Base-by-base conservation (phyloP, 2,113 vertebrate genomes). In the Sinocyclocheilus rhinocerous region DNA sequence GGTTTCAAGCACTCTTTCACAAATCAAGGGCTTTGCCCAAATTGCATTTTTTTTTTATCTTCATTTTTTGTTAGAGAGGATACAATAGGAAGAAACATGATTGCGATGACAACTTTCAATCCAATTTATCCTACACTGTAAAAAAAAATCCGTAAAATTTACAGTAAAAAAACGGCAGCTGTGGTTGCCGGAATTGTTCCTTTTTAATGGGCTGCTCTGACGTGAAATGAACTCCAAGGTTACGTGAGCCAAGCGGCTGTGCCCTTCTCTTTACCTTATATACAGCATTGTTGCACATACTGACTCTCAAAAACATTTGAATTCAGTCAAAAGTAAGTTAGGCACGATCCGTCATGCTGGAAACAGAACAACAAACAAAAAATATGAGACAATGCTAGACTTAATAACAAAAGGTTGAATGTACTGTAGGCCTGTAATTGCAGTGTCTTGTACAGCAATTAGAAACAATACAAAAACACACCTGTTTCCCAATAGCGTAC, bases 1-100 rank as follows among this genome's bases (percentile, higher is more conserved):
- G 80, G 67, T 83, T 90, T 87, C 85, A 86, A 89, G 89, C 85
- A 85, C 80, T 87, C 84, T 91, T 91, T 91, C 81, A 90, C 81
- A 89, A 91, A 90, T 90, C 88, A 90, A 89, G 90, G 89, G 88
- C 89, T 88, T 87, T 52, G 72, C 83, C 88, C 85, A 90, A 91
- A 91, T 91, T 91, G 85, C 76, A 91, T 89, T 90, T 90, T 55
- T 55, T 33, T 36, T 90, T 86, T 69, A 76, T 78, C 85, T 87
- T 86, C 77, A 70, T 87, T 83, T 84, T 88, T 81, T 73, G 76
- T 83, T 86, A 36, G 83, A 88, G 22, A 83, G 76, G 65, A 86
- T 67, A 87, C 61, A 90, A 89, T 87, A 59, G 87, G 81, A 76
- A 85, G 67, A 89, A 86, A 84, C 86, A 91, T 83, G 85, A 88